These are phyloP conservation scores for Drosophila merina DNA, from an alignment of 2,888 invertebrate species.

Conservation along the genomic window DNA sequence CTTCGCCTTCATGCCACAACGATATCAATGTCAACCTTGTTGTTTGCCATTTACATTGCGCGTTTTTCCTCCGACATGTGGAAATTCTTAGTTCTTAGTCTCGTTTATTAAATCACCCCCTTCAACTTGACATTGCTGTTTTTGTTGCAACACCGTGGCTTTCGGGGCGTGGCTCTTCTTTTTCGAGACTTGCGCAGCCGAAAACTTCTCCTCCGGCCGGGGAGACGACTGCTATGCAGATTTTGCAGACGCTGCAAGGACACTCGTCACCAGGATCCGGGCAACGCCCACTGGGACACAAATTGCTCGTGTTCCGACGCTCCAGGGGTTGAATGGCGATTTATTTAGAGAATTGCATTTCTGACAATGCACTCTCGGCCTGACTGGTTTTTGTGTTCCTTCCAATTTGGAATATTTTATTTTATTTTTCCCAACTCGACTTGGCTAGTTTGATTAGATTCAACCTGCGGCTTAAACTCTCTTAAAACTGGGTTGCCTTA, in stretches of 20 bases:
- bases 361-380: slow-evolving; percentile 54
- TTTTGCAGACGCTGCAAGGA: slow-evolving; percentile 75
- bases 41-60: slow-evolving; percentile 45
- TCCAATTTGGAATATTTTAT: not conserved
- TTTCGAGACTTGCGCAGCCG: slow-evolving; percentile 60
- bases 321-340: slow-evolving; percentile 38
- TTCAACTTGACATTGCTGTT: slow-evolving; percentile 42
- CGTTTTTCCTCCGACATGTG: slow-evolving; percentile 13
- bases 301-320: slow-evolving; percentile 33
- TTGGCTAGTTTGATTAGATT: not conserved
- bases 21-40: slow-evolving; percentile 71
- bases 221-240: slow-evolving; percentile 66
- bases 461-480: not conserved
- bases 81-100: slow-evolving; percentile 36
- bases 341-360: slow-evolving; percentile 68
- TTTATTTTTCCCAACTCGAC: not conserved
- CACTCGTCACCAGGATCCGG: slow-evolving; percentile 40
- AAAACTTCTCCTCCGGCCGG: slow-evolving; percentile 61
- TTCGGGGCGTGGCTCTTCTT: slow-evolving; percentile 67
- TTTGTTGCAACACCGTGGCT: slow-evolving; percentile 41
- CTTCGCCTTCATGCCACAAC: slow-evolving; percentile 1
- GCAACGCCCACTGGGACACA: slow-evolving; percentile 68
- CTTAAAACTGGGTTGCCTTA: not conserved
- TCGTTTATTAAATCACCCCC: slow-evolving; percentile 64
- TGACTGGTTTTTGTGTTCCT: not conserved